These are phyloP conservation scores for Platalea minor DNA, from an alignment of 2,797 vertebrate species.

Conservation along the genomic window DNA sequence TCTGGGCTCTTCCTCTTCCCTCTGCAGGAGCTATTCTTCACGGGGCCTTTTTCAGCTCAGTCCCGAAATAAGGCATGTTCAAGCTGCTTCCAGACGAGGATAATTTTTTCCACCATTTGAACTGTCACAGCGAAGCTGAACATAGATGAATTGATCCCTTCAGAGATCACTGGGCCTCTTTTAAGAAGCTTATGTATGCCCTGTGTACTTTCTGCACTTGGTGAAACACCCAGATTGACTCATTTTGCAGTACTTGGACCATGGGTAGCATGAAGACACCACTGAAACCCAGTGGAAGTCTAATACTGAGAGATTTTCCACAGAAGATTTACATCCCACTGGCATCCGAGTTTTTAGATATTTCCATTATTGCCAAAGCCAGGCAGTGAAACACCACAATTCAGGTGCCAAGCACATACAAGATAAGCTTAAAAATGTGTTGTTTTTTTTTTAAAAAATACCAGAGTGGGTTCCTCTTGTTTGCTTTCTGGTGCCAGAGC, in stretches of 20 bases:
- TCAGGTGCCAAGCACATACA: background rate
- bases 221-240: background rate
- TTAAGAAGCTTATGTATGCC: background rate
- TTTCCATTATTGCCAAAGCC: background rate
- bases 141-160: background rate
- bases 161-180: background rate
- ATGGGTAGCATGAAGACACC: fast-evolving
- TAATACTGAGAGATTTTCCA: background rate
- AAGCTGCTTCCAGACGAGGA: background rate
- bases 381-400: background rate
- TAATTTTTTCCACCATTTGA: background rate
- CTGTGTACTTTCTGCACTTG: background rate
- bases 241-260: background rate
- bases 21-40: background rate
- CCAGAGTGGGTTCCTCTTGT: background rate
- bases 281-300: background rate
- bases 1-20: background rate
- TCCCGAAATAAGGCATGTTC: background rate
- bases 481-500: background rate
- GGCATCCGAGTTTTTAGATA: background rate
- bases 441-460: background rate
- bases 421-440: background rate
- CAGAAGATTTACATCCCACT: background rate
- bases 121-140: background rate
- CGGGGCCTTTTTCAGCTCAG: background rate